Evolutionary conservation across 2,113 vertebrate species (phyloP), one percentile per base, ranked within the genome.

Genomic region (Tachysurus fulvidraco): DNA sequence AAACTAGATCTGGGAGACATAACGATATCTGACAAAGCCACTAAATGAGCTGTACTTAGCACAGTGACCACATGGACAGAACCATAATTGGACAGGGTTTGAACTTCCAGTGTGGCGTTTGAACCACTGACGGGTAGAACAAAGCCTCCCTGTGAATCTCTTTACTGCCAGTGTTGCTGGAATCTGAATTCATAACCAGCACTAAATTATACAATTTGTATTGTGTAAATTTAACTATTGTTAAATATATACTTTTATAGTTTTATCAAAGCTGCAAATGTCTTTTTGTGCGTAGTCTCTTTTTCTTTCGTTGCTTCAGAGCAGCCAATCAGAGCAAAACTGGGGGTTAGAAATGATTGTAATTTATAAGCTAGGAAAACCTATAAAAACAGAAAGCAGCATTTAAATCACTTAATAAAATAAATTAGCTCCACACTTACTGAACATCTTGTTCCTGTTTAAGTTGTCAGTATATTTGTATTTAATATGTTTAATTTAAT

Each of bases 11-110:
- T 21, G n/a, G 64, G 83, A 81, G 69, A 89, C 50, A 30, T 74
- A 81, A 81, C 77, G 69, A 69, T 83, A n/a, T 89, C 23, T 82
- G 83, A 89, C 71, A 81, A 71, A 87, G 62, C 86, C 76, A 86
- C 85, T 80, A 83, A 79, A 69, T 84, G 81, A 65, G 65, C 86
- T 28, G 50, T 76, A 59, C 62, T 79, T 83, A 44, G 50, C 80
- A 54, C 59, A 67, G 55, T 78, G 83, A 87, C 85, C 86, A 82
- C 67, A 81, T 54, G 79, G 36, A 64, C 77, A 71, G 80, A 50
- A 74, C 77, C 79, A 55, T 85, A 85, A 85, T 57, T 81, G 78
- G 86, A 87, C 79, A 82, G 46, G 11, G 36, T 76, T 84, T 74
- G 62, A 77, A 87, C 60, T 28, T 78, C 83, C 41, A 59, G 36